Evolutionary conservation across 2,888 invertebrate species (phyloP).

Genomic region (Ichneumoninae sp.): DNA sequence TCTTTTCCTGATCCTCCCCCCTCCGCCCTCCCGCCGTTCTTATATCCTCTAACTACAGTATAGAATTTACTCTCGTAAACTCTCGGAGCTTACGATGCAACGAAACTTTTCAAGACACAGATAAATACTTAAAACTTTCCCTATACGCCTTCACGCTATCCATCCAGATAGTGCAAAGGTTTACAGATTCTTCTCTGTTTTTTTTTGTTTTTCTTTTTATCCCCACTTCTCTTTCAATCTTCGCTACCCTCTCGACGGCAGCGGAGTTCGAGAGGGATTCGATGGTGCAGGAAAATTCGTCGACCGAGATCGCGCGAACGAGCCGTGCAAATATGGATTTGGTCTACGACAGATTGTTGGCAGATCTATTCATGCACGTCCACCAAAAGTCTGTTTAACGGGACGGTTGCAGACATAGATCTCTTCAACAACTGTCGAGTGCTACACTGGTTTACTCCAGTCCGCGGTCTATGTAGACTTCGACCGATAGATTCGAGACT

Average conservation of each 20-base stretch:
- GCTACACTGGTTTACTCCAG: no score
- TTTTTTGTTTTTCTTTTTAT: conserved; percentile 37
- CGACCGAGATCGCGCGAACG: conserved; percentile 20
- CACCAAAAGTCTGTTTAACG: no score
- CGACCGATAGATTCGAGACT: no score
- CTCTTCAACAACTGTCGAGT: no score
- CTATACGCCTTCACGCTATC: conserved; percentile 52
- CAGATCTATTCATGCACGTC: no score
- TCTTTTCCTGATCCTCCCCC: conserved; percentile 10
- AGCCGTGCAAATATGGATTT: conserved; percentile 21
- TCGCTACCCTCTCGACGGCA: conserved; percentile 31
- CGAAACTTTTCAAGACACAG: conserved; percentile 64
- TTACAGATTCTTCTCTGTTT: conserved; percentile 40
- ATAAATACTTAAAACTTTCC: conserved; percentile 68
- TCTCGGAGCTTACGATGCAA: conserved; percentile 59
- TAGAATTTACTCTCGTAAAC: conserved; percentile 64
- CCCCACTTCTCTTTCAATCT: conserved; percentile 53
- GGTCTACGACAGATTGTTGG: no score
- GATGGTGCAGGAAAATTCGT: conserved; percentile 50
- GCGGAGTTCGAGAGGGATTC: conserved; percentile 7
- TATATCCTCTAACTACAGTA: conserved; percentile 57
- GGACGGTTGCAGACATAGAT: no score
- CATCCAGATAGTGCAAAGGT: conserved; percentile 36
- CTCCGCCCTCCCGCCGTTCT: neutral
- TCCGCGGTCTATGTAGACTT: no score